Percentiles rank a stretch among this genome's conserved stretches.
Evolutionary conservation across 2,888 invertebrate genomes (phyloP).

Genomic region (Galerucella nymphaeae): DNA sequence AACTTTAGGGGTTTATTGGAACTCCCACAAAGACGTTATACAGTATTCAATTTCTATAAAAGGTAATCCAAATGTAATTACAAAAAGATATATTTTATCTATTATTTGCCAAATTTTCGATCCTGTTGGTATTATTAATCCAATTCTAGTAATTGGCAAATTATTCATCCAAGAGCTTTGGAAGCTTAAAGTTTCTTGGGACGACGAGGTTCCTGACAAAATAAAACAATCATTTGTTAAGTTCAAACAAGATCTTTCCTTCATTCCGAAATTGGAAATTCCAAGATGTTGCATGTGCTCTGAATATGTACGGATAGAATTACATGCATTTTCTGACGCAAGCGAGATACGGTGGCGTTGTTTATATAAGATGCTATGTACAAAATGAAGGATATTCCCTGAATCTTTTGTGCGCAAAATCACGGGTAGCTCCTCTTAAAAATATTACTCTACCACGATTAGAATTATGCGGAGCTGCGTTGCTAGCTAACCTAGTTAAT

Average conservation of each 20-base stretch:
- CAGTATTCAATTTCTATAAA: conserved; percentile 27
- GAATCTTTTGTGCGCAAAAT: not conserved
- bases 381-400: not conserved
- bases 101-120: conserved; percentile 37
- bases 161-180: conserved; percentile 38
- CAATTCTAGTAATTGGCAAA: conserved; percentile 32
- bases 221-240: conserved; percentile 6
- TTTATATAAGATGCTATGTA: not conserved
- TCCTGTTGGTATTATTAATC: conserved; percentile 33
- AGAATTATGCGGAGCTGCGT: conserved; percentile 6
- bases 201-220: conserved; percentile 31
- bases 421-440: conserved; percentile 4
- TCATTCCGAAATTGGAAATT: conserved; percentile 14
- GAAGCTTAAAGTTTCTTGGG: conserved; percentile 36
- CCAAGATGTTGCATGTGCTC: conserved; percentile 12
- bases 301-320: conserved; percentile 14
- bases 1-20: conserved; percentile 37
- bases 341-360: conserved; percentile 18
- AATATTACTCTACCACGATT: not conserved
- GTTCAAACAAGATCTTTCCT: conserved; percentile 2
- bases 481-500: conserved; percentile 12
- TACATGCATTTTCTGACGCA: conserved; percentile 21
- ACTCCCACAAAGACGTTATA: conserved; percentile 28
- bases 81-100: conserved; percentile 35
- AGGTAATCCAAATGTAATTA: not conserved